Conservation (phyloP, 2,888 invertebrate species). For the Allolobophora icterica region DNA sequence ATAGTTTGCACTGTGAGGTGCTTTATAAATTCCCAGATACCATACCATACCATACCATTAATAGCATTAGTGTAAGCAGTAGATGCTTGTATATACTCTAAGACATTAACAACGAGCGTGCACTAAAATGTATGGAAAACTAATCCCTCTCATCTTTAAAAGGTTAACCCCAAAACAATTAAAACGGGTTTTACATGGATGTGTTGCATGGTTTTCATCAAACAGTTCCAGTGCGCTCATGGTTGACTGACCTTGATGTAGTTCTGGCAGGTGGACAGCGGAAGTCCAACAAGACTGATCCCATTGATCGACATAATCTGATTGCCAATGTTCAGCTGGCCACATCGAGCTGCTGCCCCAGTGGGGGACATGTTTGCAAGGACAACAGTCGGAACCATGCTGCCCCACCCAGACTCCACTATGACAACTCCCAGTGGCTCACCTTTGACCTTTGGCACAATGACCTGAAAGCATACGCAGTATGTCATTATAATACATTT, state of each 20-base stretch:
- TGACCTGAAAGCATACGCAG: slow-evolving; percentile 74
- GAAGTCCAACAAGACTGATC: slow-evolving; percentile 94
- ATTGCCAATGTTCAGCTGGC: slow-evolving; percentile 97
- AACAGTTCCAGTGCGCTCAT: no score
- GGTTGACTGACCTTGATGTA: slow-evolving; percentile 88
- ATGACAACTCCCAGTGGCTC: slow-evolving; percentile 98
- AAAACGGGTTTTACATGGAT: no score
- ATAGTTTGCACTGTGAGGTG: no score
- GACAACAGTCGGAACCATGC: slow-evolving; percentile 98
- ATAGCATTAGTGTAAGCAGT: no score
- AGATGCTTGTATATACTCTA: no score
- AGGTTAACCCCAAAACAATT: no score
- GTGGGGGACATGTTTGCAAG: slow-evolving; percentile 96
- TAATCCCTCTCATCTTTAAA: no score
- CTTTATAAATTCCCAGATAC: no score
- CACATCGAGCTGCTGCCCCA: slow-evolving; percentile 96
- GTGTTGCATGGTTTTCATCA: no score
- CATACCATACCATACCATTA: no score
- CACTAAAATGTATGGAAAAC: no score
- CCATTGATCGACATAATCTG: slow-evolving; percentile 99
- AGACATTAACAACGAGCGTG: no score
- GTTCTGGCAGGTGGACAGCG: slow-evolving; percentile 95
- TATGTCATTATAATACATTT: neutral
- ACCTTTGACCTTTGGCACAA: slow-evolving; percentile 96
- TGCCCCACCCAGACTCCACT: slow-evolving; percentile 99